These are phyloP conservation scores for Phanerotoma sp. DNA, from an alignment of 2,888 invertebrate species.

Conservation along the genomic window DNA sequence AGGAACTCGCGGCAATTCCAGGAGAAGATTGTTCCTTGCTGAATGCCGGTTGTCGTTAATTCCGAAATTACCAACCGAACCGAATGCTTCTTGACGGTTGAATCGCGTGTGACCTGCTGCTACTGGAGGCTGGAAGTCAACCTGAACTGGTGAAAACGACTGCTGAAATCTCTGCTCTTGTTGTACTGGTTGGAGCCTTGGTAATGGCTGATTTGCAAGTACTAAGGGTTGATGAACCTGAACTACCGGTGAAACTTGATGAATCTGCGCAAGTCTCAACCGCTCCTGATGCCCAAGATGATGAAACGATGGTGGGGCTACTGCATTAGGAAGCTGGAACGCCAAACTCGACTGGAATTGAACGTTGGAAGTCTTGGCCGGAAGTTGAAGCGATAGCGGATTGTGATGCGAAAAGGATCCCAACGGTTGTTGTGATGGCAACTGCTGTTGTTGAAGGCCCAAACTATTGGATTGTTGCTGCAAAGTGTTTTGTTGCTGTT, in stretches of 20 bases:
- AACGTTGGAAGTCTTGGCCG: conserved; percentile 39
- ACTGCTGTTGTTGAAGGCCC: conserved; percentile 36
- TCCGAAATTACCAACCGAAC: conserved; percentile 65
- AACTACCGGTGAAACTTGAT: neutral
- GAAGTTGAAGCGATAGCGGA: conserved; percentile 38
- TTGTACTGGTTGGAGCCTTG: conserved; percentile 33
- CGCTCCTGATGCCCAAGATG: conserved; percentile 46
- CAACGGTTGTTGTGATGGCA: conserved; percentile 35
- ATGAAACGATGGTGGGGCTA: conserved; percentile 41
- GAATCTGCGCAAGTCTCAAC: conserved; percentile 1
- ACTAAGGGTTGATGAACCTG: neutral
- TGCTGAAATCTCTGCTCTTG: conserved; percentile 46
- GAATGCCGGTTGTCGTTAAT: conserved; percentile 57
- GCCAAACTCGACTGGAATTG: conserved; percentile 49
- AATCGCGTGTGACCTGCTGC: conserved; percentile 50
- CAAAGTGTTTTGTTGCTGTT: too few species aligned
- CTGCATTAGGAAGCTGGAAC: conserved; percentile 47
- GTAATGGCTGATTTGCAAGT: conserved; percentile 48
- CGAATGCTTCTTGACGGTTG: conserved; percentile 55
- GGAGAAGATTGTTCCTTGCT: conserved; percentile 38
- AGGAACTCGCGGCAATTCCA: conserved; percentile 47
- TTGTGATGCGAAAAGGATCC: conserved; percentile 32
- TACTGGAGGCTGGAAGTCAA: conserved; percentile 51
- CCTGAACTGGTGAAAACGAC: conserved; percentile 42
- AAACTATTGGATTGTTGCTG: too few species aligned